A percentile compares a stretch with the other conserved stretches of the same genome.
Conservation (phyloP, 2,113 vertebrate genomes). For the Pterophyllum scalare region DNA sequence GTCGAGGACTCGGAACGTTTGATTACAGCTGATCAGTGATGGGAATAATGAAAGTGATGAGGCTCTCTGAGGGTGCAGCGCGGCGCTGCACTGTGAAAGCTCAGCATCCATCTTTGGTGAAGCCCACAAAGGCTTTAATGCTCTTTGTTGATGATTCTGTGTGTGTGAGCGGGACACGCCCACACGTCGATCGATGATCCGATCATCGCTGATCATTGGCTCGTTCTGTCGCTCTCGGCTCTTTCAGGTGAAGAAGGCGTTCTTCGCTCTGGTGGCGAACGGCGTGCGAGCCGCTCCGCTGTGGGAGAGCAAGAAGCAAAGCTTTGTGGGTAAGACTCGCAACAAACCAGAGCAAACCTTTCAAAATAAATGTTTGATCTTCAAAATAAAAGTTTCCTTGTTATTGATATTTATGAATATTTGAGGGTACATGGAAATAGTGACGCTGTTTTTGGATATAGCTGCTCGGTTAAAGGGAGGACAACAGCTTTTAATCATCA, state of each 20-base stretch:
- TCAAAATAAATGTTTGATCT: neutral
- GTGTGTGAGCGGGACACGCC: neutral
- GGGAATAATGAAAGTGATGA: no score
- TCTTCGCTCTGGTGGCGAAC: slow-evolving; percentile 94
- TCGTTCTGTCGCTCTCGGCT: neutral
- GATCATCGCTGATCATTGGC: neutral
- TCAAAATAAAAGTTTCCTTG: neutral
- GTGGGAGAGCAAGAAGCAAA: slow-evolving; percentile 95
- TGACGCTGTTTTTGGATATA: no score
- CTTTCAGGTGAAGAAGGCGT: slow-evolving; percentile 93
- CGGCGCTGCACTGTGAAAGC: no score
- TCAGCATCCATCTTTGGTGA: no score
- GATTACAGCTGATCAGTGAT: no score
- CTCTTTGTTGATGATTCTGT: neutral
- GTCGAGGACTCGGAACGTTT: no score
- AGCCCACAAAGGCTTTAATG: no score
- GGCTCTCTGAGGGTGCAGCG: no score
- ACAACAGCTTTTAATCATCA: no score
- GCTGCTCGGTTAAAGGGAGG: no score
- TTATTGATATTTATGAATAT: neutral
- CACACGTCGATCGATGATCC: neutral
- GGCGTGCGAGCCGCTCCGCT: slow-evolving; percentile 95
- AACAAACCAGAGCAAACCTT: fast-evolving
- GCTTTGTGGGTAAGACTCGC: slow-evolving; percentile 89
- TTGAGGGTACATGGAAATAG: no score